Evolutionary conservation across 2,113 vertebrate genomes (phyloP).

Genomic region (Sceloporus undulatus): DNA sequence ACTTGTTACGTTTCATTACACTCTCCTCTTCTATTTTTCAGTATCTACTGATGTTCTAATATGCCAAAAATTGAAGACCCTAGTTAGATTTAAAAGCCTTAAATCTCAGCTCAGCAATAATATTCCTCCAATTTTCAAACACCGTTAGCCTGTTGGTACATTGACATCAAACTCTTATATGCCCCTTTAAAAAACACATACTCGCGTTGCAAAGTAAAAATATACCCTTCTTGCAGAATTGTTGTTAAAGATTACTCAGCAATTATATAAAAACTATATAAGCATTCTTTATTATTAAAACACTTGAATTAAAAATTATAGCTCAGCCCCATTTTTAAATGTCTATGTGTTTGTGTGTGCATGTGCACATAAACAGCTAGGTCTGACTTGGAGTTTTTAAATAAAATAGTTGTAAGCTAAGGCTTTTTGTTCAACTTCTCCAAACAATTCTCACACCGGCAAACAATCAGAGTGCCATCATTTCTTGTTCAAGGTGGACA

Average conservation of each 20-base stretch:
- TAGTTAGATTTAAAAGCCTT: not conserved
- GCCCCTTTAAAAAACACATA: not conserved
- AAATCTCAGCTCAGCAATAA: not conserved
- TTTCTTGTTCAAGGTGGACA: not conserved
- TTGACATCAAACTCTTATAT: not conserved
- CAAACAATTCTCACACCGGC: slow-evolving; percentile 20
- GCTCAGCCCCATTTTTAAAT: not conserved
- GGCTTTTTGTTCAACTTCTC: not conserved
- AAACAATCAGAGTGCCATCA: slow-evolving; percentile 22
- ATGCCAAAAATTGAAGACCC: too few relatives aligned
- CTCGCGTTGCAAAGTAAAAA: not conserved
- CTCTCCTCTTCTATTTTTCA: not conserved
- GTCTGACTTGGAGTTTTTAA: not conserved
- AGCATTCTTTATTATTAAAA: not conserved
- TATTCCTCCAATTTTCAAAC: not conserved
- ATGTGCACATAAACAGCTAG: not conserved
- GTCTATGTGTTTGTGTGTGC: not conserved
- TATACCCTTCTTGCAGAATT: not conserved
- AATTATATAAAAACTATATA: not conserved
- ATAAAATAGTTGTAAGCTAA: not conserved
- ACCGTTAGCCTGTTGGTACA: not conserved
- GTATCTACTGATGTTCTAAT: not conserved
- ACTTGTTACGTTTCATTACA: not conserved
- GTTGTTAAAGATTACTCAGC: not conserved
- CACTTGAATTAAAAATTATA: not conserved